phyloP scores from a whole-genome alignment of 2,113 vertebrate species.

The Lycaon pictus region DNA sequence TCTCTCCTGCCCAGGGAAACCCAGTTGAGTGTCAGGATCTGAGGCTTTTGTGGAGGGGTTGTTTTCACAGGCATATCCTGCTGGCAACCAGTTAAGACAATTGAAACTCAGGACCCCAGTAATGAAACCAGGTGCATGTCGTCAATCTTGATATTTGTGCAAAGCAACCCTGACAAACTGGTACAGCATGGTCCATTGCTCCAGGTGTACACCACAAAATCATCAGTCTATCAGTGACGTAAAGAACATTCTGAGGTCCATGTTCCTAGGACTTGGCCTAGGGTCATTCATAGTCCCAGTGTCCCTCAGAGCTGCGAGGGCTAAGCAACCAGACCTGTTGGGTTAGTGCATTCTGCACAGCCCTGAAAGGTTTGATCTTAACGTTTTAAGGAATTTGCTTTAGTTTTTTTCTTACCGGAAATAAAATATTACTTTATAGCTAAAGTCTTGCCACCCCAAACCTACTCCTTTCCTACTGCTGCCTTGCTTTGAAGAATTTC shows the following conservation, averaged over 20 bases:
- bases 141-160: conserved; percentile 27
- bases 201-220: conserved; percentile 35
- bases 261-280: conserved; percentile 57
- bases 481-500: not conserved
- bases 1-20: not conserved
- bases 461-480: not conserved
- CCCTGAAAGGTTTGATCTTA: not conserved
- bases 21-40: not conserved
- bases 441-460: not conserved
- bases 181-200: conserved; percentile 50
- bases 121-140: not conserved
- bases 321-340: not conserved
- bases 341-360: not conserved
- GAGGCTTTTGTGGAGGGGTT: not conserved
- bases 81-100: not conserved
- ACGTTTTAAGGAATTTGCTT: not conserved
- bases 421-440: not conserved
- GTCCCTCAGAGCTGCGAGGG: not conserved
- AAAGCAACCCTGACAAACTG: conserved; percentile 25
- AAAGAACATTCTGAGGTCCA: conserved; percentile 52
- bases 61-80: not conserved
- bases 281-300: not conserved
- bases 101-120: not conserved
- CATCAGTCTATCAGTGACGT: conserved; percentile 21
- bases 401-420: not conserved